Conservation (phyloP, 2,113 vertebrate species). For the Cottus gobio region DNA sequence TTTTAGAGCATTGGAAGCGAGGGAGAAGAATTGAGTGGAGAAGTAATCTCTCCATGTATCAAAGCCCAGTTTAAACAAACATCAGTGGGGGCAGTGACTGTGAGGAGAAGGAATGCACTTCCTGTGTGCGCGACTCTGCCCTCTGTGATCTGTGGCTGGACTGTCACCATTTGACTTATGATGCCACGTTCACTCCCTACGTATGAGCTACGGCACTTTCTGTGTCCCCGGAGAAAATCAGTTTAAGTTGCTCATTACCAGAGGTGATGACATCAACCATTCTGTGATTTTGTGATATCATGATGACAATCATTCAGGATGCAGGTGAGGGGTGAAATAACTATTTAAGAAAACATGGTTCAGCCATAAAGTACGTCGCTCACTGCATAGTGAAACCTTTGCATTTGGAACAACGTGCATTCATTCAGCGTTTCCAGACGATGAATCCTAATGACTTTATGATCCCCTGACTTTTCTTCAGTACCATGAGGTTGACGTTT, state of each 20-base stretch:
- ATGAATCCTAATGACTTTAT: not conserved
- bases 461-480: not conserved
- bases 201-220: slow-evolving; percentile 40
- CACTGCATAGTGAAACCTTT: not conserved
- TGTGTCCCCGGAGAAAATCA: slow-evolving; percentile 41
- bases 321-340: not conserved
- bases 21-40: slow-evolving; percentile 71
- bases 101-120: slow-evolving; percentile 88
- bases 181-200: slow-evolving; percentile 65
- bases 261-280: slow-evolving; percentile 56
- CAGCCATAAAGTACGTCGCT: not conserved
- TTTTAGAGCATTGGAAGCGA: slow-evolving; percentile 47
- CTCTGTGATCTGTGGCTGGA: slow-evolving; percentile 72
- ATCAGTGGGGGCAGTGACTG: slow-evolving; percentile 85
- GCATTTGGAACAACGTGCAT: not conserved
- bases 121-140: slow-evolving; percentile 82
- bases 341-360: not conserved
- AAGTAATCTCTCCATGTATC: slow-evolving; percentile 84
- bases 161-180: slow-evolving; percentile 77
- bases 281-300: not conserved
- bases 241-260: slow-evolving; percentile 36
- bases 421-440: slow-evolving; percentile 1
- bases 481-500: not conserved
- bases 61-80: slow-evolving; percentile 85
- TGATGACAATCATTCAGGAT: not conserved